Evolutionary conservation across 2,888 invertebrate genomes (phyloP), one percentile per base, ranked within the genome.

Genomic region (Amphipyra berbera): DNA sequence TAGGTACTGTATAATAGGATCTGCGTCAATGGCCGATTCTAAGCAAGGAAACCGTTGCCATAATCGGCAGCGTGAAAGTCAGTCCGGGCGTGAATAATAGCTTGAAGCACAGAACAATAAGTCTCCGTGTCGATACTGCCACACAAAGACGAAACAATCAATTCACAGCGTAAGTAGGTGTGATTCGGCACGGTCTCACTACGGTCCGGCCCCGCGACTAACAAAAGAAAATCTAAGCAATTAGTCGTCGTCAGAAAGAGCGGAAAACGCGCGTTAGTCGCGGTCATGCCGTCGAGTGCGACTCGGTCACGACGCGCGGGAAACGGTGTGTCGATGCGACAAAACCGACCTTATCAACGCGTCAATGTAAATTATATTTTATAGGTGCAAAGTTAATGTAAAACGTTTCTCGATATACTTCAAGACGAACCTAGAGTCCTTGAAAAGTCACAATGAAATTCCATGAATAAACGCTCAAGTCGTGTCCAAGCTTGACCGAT

Each of bases 201-300:
- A 83, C 90, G 89, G 85, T 88, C 88, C 88, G 89, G 91, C 92
- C 90, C 92, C 94, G 93, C 91, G 92, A 94, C 94, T 92, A 94
- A 94, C 94, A 93, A 94, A 94, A 94, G 94, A 92, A 95, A 94
- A 94, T 94, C 93, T 93, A 93, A 94, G 94, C 94, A 95, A 95
- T 95, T 95, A 95, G 94, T 94, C 94, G 94, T 90, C 94, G 93
- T 90, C 92, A 90, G 94, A 93, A 95, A 95, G 94, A 94, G 94
- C 94, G 94, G 94, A 94, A 95, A 94, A 95, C 94, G 86, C 91
- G 93, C 86, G 90, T 95, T 95, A 90, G 94, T 85, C 84, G 88
- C 94, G 94, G 94, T 94, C 94, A 94, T 91, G 92, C 85, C 85
- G 88, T 66, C 86, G 83, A 80, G 78, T 82, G 84, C 87, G 87